Evolutionary conservation across 1,140 invertebrate genomes (phyloP).

Genomic region (Drosophila trapezifrons): DNA sequence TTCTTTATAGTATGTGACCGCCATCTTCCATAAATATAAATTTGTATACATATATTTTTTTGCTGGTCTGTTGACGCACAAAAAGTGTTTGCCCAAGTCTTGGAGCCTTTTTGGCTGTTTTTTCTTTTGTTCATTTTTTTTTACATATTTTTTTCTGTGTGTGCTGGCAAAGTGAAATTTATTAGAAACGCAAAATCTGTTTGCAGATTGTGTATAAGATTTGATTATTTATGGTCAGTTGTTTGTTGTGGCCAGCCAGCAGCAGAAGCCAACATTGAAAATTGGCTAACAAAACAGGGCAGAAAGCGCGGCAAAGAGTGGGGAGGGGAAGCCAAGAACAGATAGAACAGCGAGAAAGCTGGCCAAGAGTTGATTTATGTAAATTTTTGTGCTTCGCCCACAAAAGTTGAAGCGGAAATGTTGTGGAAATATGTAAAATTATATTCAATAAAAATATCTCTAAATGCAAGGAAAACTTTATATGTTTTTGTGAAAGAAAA

Average conservation of each 20-base stretch:
- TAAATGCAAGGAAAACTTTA: not conserved
- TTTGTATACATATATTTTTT: slow-evolving; percentile 59
- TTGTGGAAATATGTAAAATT: slow-evolving; percentile 27
- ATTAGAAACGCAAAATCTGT: slow-evolving; percentile 82
- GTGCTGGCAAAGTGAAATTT: slow-evolving; percentile 76
- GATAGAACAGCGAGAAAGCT: slow-evolving; percentile 20
- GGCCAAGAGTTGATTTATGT: slow-evolving; percentile 49
- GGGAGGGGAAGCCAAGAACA: slow-evolving; percentile 6
- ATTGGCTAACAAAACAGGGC: slow-evolving; percentile 47
- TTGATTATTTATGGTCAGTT: slow-evolving; percentile 81
- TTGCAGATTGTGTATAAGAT: slow-evolving; percentile 80
- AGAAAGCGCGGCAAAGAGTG: not conserved
- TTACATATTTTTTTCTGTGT: slow-evolving; percentile 31
- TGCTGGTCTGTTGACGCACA: slow-evolving; percentile 46
- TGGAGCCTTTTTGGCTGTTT: slow-evolving; percentile 14
- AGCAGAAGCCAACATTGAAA: slow-evolving; percentile 46
- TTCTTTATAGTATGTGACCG: slow-evolving; percentile 8
- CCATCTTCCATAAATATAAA: slow-evolving; percentile 59
- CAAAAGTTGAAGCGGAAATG: slow-evolving; percentile 27
- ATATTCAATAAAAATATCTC: slow-evolving; percentile 29
- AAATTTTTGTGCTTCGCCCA: slow-evolving; percentile 31
- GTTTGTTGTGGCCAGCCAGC: slow-evolving; percentile 50
- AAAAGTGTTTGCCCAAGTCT: slow-evolving; percentile 54
- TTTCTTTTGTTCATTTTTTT: slow-evolving; percentile 15
- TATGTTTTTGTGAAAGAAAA: not conserved